Conservation (phyloP, 1,140 invertebrate genomes). For the Achatina immaculata region DNA sequence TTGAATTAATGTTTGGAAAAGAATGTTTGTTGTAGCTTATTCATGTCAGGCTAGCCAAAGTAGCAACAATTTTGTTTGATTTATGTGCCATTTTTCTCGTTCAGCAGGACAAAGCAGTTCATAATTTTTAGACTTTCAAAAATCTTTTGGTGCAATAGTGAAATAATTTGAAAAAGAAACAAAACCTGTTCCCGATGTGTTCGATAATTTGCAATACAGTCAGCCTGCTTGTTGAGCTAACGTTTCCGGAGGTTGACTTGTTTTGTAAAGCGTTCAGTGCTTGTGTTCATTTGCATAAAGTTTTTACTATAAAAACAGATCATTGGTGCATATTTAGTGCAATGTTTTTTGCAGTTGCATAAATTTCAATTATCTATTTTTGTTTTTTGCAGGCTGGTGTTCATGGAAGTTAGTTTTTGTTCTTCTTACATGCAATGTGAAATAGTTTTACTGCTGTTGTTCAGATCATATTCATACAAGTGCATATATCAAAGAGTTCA, state of each 20-base stretch:
- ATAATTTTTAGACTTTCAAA: neutral
- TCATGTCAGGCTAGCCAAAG: no score
- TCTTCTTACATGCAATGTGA: no score
- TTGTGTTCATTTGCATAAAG: slow-evolving; percentile 8
- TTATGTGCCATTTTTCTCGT: no score
- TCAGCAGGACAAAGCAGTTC: no score
- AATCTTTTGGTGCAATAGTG: slow-evolving; percentile 8
- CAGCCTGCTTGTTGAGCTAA: neutral
- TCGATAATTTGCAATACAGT: neutral
- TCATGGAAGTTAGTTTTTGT: neutral
- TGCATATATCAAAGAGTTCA: no score
- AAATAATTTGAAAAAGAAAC: no score
- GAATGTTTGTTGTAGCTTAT: no score
- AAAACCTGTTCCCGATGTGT: neutral
- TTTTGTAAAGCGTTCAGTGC: slow-evolving; percentile 6
- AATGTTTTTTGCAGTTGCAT: slow-evolving; percentile 7
- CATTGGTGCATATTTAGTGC: slow-evolving; percentile 9
- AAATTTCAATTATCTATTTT: neutral
- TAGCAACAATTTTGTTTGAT: no score
- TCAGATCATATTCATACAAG: no score
- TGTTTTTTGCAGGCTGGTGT: neutral
- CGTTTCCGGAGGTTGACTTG: neutral
- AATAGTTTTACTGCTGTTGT: no score
- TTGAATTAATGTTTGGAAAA: neutral
- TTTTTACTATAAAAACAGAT: slow-evolving; percentile 1